Percentiles rank a stretch among this genome's conserved stretches.
These are phyloP conservation scores for Pitta sordida DNA, from an alignment of 2,113 vertebrate genomes.

Conservation along the genomic window DNA sequence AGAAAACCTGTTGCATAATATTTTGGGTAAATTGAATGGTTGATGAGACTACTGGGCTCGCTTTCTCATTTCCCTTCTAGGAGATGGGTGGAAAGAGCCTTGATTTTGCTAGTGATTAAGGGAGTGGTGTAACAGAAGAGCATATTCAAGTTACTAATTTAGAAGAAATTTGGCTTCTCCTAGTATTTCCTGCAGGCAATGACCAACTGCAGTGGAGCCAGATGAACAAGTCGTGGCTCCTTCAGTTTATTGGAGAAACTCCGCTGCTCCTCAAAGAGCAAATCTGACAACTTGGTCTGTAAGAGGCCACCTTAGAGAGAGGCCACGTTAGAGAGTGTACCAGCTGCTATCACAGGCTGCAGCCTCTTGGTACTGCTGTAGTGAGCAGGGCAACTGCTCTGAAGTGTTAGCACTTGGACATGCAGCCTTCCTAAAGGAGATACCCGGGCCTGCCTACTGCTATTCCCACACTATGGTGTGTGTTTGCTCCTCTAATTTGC, in stretches of 20 bases:
- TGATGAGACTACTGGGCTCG: conserved; percentile 5
- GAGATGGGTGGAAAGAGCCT: not conserved
- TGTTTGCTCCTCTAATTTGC: not conserved
- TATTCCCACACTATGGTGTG: accelerated
- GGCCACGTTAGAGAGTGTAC: not conserved
- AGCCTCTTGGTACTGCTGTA: not conserved
- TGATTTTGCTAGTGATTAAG: not conserved
- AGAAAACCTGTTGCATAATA: conserved; percentile 34
- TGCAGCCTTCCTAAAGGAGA: not conserved
- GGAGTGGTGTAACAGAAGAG: not conserved
- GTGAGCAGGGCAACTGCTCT: not conserved
- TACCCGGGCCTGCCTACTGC: not conserved
- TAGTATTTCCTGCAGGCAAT: not conserved
- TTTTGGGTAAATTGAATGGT: not conserved
- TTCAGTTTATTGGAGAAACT: not conserved
- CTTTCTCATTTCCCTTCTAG: not conserved
- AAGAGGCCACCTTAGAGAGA: not conserved
- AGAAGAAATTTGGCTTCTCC: not conserved
- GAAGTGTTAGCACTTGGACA: not conserved
- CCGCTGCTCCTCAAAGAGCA: accelerated
- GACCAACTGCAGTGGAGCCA: not conserved
- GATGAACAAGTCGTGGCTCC: not conserved
- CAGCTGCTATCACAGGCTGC: not conserved
- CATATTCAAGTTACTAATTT: not conserved
- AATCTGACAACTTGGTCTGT: not conserved